phyloP scores from a whole-genome alignment of 2,888 invertebrate genomes.

The Eulithis prunata region DNA sequence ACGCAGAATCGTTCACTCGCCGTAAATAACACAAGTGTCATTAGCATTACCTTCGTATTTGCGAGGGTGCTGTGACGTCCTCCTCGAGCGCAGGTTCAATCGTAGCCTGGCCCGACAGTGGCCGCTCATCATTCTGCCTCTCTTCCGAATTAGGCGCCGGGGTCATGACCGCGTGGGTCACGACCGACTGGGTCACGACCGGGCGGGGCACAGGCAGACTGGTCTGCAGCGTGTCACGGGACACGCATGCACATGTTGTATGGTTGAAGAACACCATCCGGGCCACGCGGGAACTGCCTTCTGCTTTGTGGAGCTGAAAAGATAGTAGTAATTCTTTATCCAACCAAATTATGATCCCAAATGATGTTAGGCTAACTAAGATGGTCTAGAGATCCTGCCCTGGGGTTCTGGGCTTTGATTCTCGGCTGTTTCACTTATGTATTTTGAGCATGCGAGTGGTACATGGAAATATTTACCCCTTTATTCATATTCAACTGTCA shows the following conservation, averaged over 20 bases:
- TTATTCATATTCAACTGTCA: no score
- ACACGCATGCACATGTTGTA: slow-evolving; percentile 72
- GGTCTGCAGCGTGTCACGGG: slow-evolving; percentile 60
- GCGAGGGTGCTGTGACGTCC: slow-evolving; percentile 67
- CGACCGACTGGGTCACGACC: neutral
- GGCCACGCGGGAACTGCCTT: slow-evolving; percentile 59
- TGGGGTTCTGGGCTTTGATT: neutral
- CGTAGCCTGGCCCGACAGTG: slow-evolving; percentile 55
- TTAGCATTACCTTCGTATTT: slow-evolving; percentile 61
- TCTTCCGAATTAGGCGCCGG: slow-evolving; percentile 41
- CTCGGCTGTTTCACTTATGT: neutral
- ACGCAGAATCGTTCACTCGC: no score
- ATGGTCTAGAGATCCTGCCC: no score
- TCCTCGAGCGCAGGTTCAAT: slow-evolving; percentile 48
- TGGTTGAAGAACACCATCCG: slow-evolving; percentile 76
- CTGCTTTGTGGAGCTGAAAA: slow-evolving; percentile 67
- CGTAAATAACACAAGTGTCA: neutral
- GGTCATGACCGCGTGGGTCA: neutral
- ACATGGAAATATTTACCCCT: no score
- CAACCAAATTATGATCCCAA: no score
- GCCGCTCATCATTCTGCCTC: slow-evolving; percentile 44
- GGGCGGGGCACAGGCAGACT: slow-evolving; percentile 38
- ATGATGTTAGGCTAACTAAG: no score
- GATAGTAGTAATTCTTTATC: no score
- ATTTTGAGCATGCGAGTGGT: no score